These are phyloP conservation scores for Altica lythri DNA, from an alignment of 2,888 invertebrate species.

Conservation along the genomic window DNA sequence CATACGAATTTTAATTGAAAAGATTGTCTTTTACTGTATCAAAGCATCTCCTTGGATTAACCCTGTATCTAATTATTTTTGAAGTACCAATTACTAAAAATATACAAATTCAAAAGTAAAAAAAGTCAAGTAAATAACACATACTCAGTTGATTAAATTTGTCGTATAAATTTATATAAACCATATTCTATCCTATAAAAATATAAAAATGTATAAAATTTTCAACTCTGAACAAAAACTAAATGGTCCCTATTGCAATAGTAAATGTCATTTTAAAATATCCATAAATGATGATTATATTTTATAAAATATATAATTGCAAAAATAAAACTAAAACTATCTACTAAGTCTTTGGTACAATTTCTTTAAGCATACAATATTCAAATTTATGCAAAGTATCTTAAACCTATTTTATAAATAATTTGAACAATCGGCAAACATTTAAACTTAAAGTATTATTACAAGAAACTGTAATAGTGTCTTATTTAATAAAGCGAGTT, in stretches of 20 bases:
- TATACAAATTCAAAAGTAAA: no score
- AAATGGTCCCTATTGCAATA: slow-evolving; percentile 3
- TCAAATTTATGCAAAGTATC: slow-evolving; percentile 5
- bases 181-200: background rate
- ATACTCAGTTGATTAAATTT: no score
- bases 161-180: background rate
- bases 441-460: no score
- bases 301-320: slow-evolving; percentile 13
- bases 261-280: background rate
- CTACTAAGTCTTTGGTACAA: slow-evolving; percentile 21
- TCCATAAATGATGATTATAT: background rate
- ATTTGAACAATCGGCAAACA: no score
- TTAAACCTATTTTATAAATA: no score
- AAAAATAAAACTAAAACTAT: slow-evolving; percentile 12
- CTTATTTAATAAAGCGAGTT: no score
- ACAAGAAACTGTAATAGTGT: no score
- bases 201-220: background rate
- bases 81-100: no score
- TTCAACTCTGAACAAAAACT: background rate
- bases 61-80: slow-evolving; percentile 7
- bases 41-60: background rate
- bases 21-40: slow-evolving; percentile 8
- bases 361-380: slow-evolving; percentile 5
- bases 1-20: background rate
- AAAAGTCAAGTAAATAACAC: no score